Base-by-base conservation (phyloP, 2,888 invertebrate genomes). In the Phalera bucephala region DNA sequence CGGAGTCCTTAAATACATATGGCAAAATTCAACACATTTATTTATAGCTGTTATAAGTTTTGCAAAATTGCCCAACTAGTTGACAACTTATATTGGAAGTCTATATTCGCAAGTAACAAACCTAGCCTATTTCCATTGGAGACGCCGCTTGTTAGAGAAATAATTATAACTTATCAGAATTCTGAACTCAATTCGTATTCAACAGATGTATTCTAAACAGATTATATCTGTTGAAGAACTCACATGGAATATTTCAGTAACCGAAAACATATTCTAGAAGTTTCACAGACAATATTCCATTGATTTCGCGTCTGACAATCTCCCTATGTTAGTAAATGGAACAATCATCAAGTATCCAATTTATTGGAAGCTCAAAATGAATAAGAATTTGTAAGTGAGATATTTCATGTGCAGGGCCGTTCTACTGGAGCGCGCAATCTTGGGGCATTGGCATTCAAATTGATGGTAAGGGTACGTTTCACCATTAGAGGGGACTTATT, bases 401-500 rank as follows among this genome's bases (percentile, higher is more conserved):
- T 83, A 84, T 86, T 81, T 82, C 79, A 80, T 72, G 80, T 71
- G 75, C 79, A 63, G 75, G 70, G 73, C 74, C 82, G 73, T 82
- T 81, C 72, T 71, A 70, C 75, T 72, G 77, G 76, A 72, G 77
- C 75, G 64, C 68, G 76, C 83, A 81, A 86, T 87, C 82, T 82
- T 80, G 77, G 83, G 79, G 79, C 83, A 87, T 85, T 88, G 81
- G 80, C 86, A 87, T 88, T 88, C 84, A 87, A 88, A 88, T 87
- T 84, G 86, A 88, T 88, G 88, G 87, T 76, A 70, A 84, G 89
- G 89, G 87, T 85, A 85, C 86, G 84, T 84, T 88, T 86, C 82
- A 85, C 83, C 89, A 89, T 89, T 89, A 89, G 81, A 81, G 81
- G 80, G 86, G 85, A 81, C 88, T 88, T 89, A 89, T 88, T 88